These are phyloP conservation scores for Conistra vaccinii DNA, from an alignment of 2,888 invertebrate species.

Conservation along the genomic window DNA sequence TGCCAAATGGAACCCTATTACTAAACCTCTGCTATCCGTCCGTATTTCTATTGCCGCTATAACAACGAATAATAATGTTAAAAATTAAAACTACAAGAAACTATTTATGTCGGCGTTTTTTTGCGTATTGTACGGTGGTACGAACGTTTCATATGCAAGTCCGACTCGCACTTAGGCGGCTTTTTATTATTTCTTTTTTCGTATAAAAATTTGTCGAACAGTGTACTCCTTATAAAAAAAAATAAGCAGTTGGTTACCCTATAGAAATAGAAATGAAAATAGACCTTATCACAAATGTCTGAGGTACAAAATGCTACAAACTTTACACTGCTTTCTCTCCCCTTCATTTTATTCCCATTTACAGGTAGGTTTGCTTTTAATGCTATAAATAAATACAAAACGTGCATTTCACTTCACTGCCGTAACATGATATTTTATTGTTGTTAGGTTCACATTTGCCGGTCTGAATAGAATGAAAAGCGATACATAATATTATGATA, in stretches of 20 bases:
- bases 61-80: no score
- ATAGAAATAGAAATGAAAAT: neutral
- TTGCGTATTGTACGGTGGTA: no score
- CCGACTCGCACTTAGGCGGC: no score
- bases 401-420: constrained; percentile 30
- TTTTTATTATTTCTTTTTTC: neutral
- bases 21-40: no score
- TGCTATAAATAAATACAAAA: constrained; percentile 17
- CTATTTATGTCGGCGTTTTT: no score
- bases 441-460: constrained; percentile 20
- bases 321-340: constrained; percentile 9
- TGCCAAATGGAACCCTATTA: no score
- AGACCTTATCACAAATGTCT: constrained; percentile 2
- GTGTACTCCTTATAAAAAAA: neutral
- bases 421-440: constrained; percentile 52
- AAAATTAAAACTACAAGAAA: no score
- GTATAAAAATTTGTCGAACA: neutral
- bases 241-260: neutral
- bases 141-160: no score
- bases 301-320: constrained; percentile 3
- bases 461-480: constrained; percentile 42
- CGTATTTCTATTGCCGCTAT: no score
- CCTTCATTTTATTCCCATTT: constrained; percentile 7
- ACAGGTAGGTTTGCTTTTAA: constrained; percentile 4
- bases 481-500: constrained; percentile 37